Percentiles rank a stretch among this genome's conserved stretches.
These are phyloP conservation scores for Platyrinchus mystaceus DNA, from an alignment of 2,797 vertebrate genomes.

Conservation along the genomic window DNA sequence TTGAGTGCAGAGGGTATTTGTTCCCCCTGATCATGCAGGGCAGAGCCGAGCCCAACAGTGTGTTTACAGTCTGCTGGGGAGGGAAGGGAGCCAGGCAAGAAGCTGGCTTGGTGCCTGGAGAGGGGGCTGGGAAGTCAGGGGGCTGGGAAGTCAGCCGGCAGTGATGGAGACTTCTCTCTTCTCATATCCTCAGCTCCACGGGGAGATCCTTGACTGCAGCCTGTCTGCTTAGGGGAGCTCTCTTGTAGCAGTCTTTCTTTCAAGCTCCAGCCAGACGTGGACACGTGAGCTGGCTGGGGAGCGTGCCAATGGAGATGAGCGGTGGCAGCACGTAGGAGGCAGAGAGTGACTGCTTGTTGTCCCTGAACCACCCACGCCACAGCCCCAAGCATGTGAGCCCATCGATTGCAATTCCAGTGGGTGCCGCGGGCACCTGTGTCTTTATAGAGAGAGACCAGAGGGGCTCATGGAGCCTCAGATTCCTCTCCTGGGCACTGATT, in stretches of 20 bases:
- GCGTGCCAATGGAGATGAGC: background rate
- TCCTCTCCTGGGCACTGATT: background rate
- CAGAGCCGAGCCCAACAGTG: background rate
- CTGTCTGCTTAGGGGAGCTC: background rate
- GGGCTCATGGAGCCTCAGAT: background rate
- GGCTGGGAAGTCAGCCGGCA: background rate
- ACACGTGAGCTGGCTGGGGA: background rate
- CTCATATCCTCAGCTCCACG: background rate
- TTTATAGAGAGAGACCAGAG: background rate
- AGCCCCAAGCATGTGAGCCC: accelerated
- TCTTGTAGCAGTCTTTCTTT: background rate
- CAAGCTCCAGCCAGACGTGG: background rate
- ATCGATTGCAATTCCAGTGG: background rate
- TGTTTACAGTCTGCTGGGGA: background rate
- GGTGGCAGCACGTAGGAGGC: background rate
- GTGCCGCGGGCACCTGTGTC: background rate
- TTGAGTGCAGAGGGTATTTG: background rate
- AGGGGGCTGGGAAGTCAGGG: conserved; percentile 2
- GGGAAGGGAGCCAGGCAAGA: background rate
- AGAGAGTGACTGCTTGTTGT: background rate
- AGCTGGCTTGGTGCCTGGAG: background rate
- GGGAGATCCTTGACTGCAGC: conserved; percentile 28
- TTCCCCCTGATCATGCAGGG: background rate
- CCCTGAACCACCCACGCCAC: background rate
- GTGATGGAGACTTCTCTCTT: background rate